Evolutionary conservation across 2,113 vertebrate genomes (phyloP), one percentile per base, ranked within the genome.

Genomic region (Marmota monax): DNA sequence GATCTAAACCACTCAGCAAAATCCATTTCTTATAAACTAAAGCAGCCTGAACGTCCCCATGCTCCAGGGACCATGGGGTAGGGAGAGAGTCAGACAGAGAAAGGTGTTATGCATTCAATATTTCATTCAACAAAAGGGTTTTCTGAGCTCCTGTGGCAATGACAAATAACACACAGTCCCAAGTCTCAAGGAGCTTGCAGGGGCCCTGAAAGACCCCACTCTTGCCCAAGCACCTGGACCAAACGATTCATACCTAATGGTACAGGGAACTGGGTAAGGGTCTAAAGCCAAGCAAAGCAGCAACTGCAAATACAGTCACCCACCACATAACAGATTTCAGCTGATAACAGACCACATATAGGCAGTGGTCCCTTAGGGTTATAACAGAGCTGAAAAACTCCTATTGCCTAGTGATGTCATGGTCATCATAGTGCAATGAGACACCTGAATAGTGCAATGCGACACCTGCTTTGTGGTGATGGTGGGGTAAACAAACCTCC

Each of bases 101-200:
- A 45, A 45, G 16, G 9, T 25, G 17, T 29, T 90, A n/a, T 10
- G 0, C 61, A 65, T 42, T 85, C n/a, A 39, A 61, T 77, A 95
- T 95, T 85, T 93, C 87, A 58, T 67, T 82, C 45, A 72, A 72
- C 25, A 96, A 78, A 76, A 90, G 88, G 14, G 18, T 84, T 70
- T 76, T 88, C 76, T 87, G 72, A 88, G 85, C 16, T 73, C 22
- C 61, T 82, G 37, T 84, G 63, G 16, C 61, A 86, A 20, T 45
- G 20, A 65, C 22, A 7, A 86, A 79, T 39, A 63, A 42, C 37
- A 77, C 42, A 82, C 1, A 63, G 79, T 37, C 37, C 37, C 48
- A 91, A 72, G 70, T 76, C 84, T 86, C 48, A 82, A 92, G 63
- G 16, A 51, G 37, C 53, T 85, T 7, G 34, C 42, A 18, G 29